phyloP scores from a whole-genome alignment of 2,797 vertebrate genomes.

The Chlorospingus semifuscus region DNA sequence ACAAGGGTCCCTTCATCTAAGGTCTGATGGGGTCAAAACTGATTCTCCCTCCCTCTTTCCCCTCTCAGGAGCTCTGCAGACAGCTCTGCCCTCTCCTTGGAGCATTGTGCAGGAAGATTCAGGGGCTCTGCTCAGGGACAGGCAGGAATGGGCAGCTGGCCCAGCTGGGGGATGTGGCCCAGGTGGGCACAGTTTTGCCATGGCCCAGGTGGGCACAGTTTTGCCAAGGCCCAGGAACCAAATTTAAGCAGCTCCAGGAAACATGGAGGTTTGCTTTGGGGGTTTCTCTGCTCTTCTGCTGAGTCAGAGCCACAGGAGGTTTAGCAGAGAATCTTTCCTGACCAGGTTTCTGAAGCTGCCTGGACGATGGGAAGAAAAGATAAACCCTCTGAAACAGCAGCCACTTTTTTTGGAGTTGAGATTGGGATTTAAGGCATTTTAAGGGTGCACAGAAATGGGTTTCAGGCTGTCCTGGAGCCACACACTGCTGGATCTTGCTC shows the following conservation, averaged over 20 bases:
- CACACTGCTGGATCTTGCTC: not conserved
- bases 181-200: not conserved
- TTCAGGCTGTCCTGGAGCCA: not conserved
- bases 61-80: not conserved
- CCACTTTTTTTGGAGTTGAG: not conserved
- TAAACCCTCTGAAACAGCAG: not conserved
- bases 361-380: not conserved
- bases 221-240: not conserved
- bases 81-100: not conserved
- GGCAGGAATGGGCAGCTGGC: not conserved
- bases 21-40: not conserved
- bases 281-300: not conserved
- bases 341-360: not conserved
- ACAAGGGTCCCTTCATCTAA: not conserved
- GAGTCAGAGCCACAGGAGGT: no score
- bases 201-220: not conserved
- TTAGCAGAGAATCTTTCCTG: not conserved
- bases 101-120: accelerated
- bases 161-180: not conserved
- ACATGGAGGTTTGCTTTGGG: accelerated
- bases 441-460: not conserved
- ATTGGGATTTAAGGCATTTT: not conserved
- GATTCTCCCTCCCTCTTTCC: not conserved
- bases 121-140: accelerated
- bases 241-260: not conserved